Conservation (phyloP, 2,888 invertebrate species). For the Scaptomyza parva region DNA sequence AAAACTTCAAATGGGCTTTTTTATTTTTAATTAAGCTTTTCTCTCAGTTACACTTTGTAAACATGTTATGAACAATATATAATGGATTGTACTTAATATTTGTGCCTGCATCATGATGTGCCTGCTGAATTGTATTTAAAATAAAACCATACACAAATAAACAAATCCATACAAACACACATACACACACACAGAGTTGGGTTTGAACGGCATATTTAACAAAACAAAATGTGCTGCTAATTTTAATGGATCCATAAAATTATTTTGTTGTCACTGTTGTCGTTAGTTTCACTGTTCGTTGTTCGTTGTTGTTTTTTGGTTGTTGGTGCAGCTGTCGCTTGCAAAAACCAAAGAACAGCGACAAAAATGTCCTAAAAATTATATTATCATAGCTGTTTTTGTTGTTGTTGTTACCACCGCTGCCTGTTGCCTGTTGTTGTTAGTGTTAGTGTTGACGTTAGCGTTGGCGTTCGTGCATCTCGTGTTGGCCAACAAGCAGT, state of each 20-base stretch:
- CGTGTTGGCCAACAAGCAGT: constrained; percentile 50
- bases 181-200: background rate
- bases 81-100: background rate
- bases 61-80: background rate
- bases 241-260: constrained; percentile 64
- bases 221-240: constrained; percentile 59
- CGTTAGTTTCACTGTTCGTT: background rate
- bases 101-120: constrained; percentile 23
- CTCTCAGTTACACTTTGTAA: constrained; percentile 3
- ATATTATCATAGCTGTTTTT: constrained; percentile 52
- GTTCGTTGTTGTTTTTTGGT: too few species aligned
- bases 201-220: constrained; percentile 53
- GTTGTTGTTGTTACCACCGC: background rate
- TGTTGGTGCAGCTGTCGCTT: constrained; percentile 66
- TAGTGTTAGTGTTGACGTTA: constrained; percentile 3
- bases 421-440: constrained; percentile 4
- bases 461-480: constrained; percentile 2
- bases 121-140: constrained; percentile 56
- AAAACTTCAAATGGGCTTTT: too few species aligned
- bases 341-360: constrained; percentile 21
- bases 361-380: constrained; percentile 55
- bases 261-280: constrained; percentile 43
- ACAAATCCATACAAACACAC: background rate
- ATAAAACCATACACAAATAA: constrained; percentile 23
- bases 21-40: background rate